Conservation (phyloP, 2,113 vertebrate genomes). For the Prunella himalayana region DNA sequence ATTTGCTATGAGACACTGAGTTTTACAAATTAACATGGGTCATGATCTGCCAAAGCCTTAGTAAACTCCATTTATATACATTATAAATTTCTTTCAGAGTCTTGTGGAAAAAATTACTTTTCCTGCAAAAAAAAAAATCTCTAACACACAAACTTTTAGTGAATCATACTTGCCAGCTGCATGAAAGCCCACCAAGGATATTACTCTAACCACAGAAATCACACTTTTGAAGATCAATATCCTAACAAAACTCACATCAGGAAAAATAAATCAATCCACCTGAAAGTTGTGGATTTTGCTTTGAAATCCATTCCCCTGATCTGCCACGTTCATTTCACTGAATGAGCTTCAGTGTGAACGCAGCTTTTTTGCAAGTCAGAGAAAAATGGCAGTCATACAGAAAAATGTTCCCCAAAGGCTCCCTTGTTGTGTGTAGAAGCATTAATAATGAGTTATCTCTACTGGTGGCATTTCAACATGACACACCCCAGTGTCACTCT, state of each 20-base stretch:
- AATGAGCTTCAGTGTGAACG: not conserved
- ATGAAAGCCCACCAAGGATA: not conserved
- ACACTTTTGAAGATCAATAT: not conserved
- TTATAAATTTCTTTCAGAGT: not conserved
- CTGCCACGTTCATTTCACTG: not conserved
- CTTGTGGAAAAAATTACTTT: slow-evolving; percentile 4
- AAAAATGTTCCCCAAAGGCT: not conserved
- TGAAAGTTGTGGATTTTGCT: not conserved
- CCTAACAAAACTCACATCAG: not conserved
- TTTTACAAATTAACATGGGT: not conserved
- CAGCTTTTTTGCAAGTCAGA: not conserved
- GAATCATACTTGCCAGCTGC: not conserved
- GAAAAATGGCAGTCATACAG: not conserved
- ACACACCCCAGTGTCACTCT: not conserved
- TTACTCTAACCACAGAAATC: not conserved
- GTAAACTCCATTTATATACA: not conserved
- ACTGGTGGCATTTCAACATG: not conserved
- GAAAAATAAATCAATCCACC: not conserved
- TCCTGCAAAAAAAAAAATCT: not conserved
- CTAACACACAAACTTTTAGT: not conserved
- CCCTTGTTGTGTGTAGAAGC: not conserved
- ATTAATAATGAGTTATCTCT: not conserved
- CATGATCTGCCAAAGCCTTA: not conserved
- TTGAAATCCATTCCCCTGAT: not conserved
- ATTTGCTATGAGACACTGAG: not conserved